Percentiles rank a stretch among this genome's conserved stretches.
These are phyloP conservation scores for Microctenopoma lineatum DNA, from an alignment of 2,797 vertebrate genomes.

Conservation along the genomic window DNA sequence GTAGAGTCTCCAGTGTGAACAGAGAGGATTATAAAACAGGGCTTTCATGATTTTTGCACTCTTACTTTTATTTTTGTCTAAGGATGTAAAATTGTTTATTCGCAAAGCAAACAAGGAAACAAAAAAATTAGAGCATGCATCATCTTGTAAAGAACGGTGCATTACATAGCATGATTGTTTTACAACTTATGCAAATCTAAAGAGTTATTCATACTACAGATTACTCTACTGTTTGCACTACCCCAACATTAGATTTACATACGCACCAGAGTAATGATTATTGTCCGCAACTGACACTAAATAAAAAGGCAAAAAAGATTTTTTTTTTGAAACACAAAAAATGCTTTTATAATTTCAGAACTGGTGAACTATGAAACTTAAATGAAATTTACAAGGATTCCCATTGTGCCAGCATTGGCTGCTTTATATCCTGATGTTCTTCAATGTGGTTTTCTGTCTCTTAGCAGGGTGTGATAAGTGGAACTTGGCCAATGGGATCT, in stretches of 20 bases:
- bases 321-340: neutral
- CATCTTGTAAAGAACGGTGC: neutral
- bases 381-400: neutral
- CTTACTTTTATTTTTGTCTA: slow-evolving; percentile 47
- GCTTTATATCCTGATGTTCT: slow-evolving; percentile 15
- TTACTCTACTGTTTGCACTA: neutral
- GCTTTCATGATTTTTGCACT: slow-evolving; percentile 57
- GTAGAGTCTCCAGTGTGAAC: slow-evolving; percentile 57
- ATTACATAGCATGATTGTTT: neutral
- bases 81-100: slow-evolving; percentile 50
- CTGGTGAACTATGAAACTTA: slow-evolving; percentile 10
- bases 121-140: slow-evolving; percentile 5
- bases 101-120: slow-evolving; percentile 40
- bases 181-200: slow-evolving; percentile 3
- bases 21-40: slow-evolving; percentile 66
- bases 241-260: neutral
- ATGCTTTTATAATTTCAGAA: neutral
- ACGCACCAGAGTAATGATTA: neutral
- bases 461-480: slow-evolving; percentile 46
- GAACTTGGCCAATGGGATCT: slow-evolving; percentile 41
- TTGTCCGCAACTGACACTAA: neutral
- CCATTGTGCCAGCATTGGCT: slow-evolving; percentile 3
- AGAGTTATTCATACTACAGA: neutral
- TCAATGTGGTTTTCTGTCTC: slow-evolving; percentile 20
- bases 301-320: neutral